phyloP scores from a whole-genome alignment of 2,797 vertebrate species.

The Parauchenoglanis punctatus region DNA sequence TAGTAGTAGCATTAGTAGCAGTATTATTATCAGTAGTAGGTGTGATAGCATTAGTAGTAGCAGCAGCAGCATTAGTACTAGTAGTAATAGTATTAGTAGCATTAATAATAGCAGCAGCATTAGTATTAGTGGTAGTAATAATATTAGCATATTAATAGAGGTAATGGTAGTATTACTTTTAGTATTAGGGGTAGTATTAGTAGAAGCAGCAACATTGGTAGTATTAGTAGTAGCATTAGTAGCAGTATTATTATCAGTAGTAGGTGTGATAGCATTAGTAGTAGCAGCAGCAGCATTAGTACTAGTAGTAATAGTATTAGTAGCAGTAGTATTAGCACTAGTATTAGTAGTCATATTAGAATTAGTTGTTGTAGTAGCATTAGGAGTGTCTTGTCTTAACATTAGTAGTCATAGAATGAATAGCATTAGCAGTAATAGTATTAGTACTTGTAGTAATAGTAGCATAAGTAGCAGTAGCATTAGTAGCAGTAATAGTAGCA shows the following conservation, averaged over 20 bases:
- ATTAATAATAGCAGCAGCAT: not conserved
- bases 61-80: not conserved
- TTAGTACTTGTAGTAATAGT: too few species aligned
- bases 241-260: rapidly evolving
- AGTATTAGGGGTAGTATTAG: not conserved
- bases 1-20: rapidly evolving
- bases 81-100: not conserved
- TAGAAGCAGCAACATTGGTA: not conserved
- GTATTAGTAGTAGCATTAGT: too few species aligned
- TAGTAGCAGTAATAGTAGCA: too few species aligned
- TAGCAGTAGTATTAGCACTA: too few species aligned
- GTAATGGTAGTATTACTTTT: not conserved
- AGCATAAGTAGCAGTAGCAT: too few species aligned
- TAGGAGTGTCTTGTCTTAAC: too few species aligned
- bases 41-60: not conserved
- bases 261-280: not conserved
- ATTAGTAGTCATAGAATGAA: too few species aligned
- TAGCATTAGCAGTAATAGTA: too few species aligned
- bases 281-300: not conserved
- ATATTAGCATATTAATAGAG: not conserved
- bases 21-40: too few species aligned
- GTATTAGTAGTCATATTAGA: too few species aligned
- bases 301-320: not conserved
- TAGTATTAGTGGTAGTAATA: not conserved
- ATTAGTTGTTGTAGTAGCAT: too few species aligned